Conservation (phyloP, 2,113 vertebrate species). For the Rhinolophus ferrumequinum region DNA sequence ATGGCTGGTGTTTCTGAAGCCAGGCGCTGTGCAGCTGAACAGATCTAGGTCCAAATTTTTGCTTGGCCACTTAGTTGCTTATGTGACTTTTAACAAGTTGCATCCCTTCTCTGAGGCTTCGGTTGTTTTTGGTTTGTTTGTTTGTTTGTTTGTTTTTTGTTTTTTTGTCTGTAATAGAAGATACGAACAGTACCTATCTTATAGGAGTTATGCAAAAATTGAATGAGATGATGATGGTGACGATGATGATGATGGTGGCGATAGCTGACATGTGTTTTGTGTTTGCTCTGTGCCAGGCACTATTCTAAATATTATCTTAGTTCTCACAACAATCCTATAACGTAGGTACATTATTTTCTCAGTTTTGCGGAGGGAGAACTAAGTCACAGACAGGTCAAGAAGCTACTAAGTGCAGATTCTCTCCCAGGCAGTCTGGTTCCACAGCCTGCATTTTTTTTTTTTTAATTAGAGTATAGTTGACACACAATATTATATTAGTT, state of each 20-base stretch:
- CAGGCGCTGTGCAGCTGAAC: neutral
- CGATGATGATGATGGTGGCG: neutral
- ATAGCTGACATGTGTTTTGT: neutral
- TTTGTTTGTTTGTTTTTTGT: no score
- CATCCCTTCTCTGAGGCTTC: slow-evolving; percentile 19
- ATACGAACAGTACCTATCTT: neutral
- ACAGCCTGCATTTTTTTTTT: neutral
- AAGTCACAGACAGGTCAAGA: neutral
- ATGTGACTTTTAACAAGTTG: neutral
- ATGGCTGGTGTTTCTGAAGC: neutral
- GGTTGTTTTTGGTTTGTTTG: no score
- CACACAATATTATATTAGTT: neutral
- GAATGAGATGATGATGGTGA: neutral
- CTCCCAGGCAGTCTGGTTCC: neutral
- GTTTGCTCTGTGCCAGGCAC: neutral
- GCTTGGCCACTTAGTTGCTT: neutral
- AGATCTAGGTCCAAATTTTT: neutral
- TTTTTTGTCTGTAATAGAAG: neutral
- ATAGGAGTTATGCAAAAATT: neutral
- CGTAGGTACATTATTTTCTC: neutral
- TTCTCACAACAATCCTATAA: neutral
- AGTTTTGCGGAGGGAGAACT: neutral
- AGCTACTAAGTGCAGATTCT: neutral
- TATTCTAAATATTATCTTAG: neutral
- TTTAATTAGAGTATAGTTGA: neutral